These are phyloP conservation scores for Lineus longissimus DNA, from an alignment of 1,140 invertebrate genomes.

Conservation along the genomic window DNA sequence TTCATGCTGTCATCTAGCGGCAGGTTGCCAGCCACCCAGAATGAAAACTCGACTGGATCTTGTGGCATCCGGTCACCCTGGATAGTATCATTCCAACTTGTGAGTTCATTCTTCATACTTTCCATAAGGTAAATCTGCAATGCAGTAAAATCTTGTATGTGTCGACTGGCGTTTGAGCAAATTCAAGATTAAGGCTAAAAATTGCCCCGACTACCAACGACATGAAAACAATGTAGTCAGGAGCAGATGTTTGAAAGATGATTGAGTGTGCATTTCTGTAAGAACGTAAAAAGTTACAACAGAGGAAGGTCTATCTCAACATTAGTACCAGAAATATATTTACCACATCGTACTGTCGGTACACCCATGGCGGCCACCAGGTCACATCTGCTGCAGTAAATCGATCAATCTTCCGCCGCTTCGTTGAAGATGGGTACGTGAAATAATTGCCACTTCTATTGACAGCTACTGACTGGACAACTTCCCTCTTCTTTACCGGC, in stretches of 20 bases:
- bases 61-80: constrained; percentile 56
- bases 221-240: no score
- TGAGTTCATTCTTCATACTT: constrained; percentile 43
- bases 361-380: constrained; percentile 62
- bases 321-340: constrained; percentile 21
- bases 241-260: no score
- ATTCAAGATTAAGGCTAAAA: background rate
- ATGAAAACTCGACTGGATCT: constrained; percentile 69
- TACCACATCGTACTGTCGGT: constrained; percentile 66
- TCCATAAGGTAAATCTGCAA: constrained; percentile 44
- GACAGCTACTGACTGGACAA: no score
- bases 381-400: constrained; percentile 53
- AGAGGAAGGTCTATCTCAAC: no score
- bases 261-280: no score
- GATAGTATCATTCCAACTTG: constrained; percentile 49
- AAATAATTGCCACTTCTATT: no score
- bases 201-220: no score
- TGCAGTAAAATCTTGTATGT: background rate
- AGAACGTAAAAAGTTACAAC: no score
- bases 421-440: no score
- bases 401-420: constrained; percentile 32
- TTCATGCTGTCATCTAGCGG: constrained; percentile 63
- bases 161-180: background rate
- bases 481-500: no score
- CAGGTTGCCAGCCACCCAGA: constrained; percentile 74